These are phyloP conservation scores for Nomada ferruginata DNA, from an alignment of 2,888 invertebrate species.

Conservation along the genomic window DNA sequence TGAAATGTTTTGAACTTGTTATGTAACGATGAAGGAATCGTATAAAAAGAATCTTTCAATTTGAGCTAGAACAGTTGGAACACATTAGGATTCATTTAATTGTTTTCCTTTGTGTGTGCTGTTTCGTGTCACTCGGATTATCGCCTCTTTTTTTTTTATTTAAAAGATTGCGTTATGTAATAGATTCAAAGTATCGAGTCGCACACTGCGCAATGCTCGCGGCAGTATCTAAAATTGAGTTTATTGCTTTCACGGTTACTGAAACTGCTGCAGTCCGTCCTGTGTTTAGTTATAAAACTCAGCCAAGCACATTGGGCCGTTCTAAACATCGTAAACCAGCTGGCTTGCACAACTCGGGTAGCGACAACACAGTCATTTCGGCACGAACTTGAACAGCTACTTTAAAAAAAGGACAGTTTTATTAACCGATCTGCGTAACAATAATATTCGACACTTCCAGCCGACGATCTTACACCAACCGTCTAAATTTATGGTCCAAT, in stretches of 20 bases:
- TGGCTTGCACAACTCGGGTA: background rate
- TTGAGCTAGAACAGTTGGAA: no score
- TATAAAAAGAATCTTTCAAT: no score
- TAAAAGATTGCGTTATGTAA: conserved; percentile 8
- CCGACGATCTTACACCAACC: background rate
- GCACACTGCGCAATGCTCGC: background rate
- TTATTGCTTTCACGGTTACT: conserved; percentile 4
- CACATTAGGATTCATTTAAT: no score
- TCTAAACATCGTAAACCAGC: conserved; percentile 9
- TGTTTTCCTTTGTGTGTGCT: no score
- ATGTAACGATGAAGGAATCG: conserved; percentile 12
- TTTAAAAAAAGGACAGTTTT: background rate
- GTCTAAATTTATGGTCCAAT: background rate
- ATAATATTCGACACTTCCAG: background rate
- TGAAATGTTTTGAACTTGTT: conserved; percentile 35
- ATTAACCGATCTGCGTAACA: background rate
- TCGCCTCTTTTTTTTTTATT: background rate
- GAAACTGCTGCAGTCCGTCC: background rate
- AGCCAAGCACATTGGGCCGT: background rate
- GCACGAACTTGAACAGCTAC: conserved; percentile 1
- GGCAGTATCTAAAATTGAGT: background rate
- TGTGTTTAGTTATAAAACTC: conserved; percentile 15
- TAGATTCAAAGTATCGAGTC: background rate
- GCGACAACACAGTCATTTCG: background rate
- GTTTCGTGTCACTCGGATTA: no score